Base-by-base conservation (phyloP, 2,113 vertebrate genomes). In the Procapra przewalskii region DNA sequence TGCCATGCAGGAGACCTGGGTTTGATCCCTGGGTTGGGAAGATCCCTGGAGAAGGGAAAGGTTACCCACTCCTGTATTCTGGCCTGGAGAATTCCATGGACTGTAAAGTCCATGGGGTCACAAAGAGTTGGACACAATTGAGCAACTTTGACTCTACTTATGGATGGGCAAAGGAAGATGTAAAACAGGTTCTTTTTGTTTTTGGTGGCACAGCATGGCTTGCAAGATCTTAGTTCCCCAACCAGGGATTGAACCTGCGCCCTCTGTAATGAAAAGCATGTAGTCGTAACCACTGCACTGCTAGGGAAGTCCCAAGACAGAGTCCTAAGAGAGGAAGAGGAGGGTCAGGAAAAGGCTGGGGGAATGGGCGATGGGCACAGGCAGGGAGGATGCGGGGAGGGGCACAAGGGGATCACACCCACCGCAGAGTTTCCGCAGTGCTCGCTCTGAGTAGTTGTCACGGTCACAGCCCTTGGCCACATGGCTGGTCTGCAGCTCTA, bases 401-500 rank as follows among this genome's bases (percentile, higher is more conserved):
- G 7, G 48, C 48, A 0, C 27, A 31, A 88, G 94, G 85, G 92
- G 52, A 43, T 13, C 64, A 19, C 92, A 94, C 99, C 86, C 96
- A 99, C 99, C 99, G 3, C 99, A 99, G 79, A 99, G 99, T 25
- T 99, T 99, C 92, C 99, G 99, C 62, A 99, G 99, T 0, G 99
- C 99, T 96, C 99, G 99, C 98, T 99, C 99, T 0, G 99, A 99
- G 97, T 99, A 99, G 98, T 99, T 99, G 98, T 99, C 99, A 5
- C 99, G 98, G 98, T 99, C 99, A 4, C 99, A 99, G 97, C 99
- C 99, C 98, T 99, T 99, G 98, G 99, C 99, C 67, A 99, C 99
- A 0, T 99, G 99, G 97, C 99, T 99, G 0, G 99, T 99, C 99
- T 99, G 99, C 93, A 99, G 99, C 97, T 99, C 99, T 96, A 99